Base-by-base conservation (phyloP, 92 coral and sea anemone species). In the Meandrina meandrites region DNA sequence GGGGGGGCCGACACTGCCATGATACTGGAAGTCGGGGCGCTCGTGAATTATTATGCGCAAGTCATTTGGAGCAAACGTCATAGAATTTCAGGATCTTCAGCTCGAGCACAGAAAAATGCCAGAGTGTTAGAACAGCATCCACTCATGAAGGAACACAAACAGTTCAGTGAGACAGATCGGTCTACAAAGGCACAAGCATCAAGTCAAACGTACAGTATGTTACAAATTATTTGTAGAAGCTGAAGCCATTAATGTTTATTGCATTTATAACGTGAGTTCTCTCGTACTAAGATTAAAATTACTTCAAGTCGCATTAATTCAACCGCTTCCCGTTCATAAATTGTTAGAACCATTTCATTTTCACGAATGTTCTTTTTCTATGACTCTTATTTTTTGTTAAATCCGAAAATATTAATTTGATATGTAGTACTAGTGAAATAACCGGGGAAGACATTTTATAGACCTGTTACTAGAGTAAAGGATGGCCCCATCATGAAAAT, bases 21-120 rank as follows among this genome's bases (percentile, higher is more conserved):
- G 45, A 40, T 40, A 40, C 45, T 40, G 45, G 45, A 40, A 40
- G 45, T 21, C 13, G 30, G 78, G 15, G 37, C 27, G 27, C 78
- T 73, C 37, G 24, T 40, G 45, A 2, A n/a, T n/a, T 2, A 40
- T 40, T 40, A 40, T 32, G 76, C 10, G 47, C 76, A 71, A 32
- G 24, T 70, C 75, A 71, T 16, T 30, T 71, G 42, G n/a, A 68
- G 73, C 73, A 68, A 68, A 68, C 73, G 37, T 68, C 37, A 28
- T 15, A 32, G 30, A 27, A 68, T 27, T n/a, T n/a, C n/a, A n/a
- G n/a, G n/a, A n/a, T n/a, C n/a, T n/a, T n/a, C n/a, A n/a, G n/a
- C n/a, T n/a, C n/a, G n/a, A n/a, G n/a, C n/a, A n/a, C 48, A 34
- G 76, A 7, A 35, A 60, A 60, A 27, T 24, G 12, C 68, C 30